These are phyloP conservation scores for Hydrophis major DNA, from an alignment of 2,797 vertebrate genomes.

Conservation along the genomic window DNA sequence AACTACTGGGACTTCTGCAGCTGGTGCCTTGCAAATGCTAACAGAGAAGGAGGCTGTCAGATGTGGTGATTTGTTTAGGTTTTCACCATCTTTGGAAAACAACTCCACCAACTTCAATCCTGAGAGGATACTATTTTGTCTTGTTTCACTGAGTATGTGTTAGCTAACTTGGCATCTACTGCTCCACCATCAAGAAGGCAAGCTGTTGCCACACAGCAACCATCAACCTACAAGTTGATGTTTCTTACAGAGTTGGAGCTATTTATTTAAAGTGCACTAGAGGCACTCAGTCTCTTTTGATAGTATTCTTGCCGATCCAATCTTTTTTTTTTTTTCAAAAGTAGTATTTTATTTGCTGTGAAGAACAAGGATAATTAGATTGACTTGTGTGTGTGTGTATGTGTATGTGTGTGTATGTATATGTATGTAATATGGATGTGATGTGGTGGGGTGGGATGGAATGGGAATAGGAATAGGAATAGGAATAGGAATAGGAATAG, in stretches of 20 bases:
- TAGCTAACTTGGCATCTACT: slow-evolving; percentile 25
- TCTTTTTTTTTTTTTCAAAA: too few species aligned
- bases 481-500: too few species aligned
- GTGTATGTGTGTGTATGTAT: too few species aligned
- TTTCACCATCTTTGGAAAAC: rapidly evolving
- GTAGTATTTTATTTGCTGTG: too few species aligned
- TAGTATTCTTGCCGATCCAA: background rate
- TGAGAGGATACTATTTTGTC: background rate
- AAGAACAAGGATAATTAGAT: too few species aligned
- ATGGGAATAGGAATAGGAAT: too few species aligned
- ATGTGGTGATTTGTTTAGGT: slow-evolving; percentile 1
- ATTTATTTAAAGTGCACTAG: background rate
- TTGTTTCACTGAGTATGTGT: background rate
- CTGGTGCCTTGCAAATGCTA: background rate
- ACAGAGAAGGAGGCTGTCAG: background rate
- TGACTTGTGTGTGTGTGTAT: too few species aligned
- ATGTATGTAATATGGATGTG: too few species aligned
- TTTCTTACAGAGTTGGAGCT: slow-evolving; percentile 20
- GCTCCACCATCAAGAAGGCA: slow-evolving; percentile 22
- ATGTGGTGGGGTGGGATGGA: too few species aligned
- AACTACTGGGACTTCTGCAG: background rate
- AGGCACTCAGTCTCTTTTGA: background rate
- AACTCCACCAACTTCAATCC: background rate
- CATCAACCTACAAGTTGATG: background rate
- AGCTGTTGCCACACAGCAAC: slow-evolving; percentile 10